These are phyloP conservation scores for Diogma glabrata DNA, from an alignment of 2,888 invertebrate genomes.

Conservation along the genomic window DNA sequence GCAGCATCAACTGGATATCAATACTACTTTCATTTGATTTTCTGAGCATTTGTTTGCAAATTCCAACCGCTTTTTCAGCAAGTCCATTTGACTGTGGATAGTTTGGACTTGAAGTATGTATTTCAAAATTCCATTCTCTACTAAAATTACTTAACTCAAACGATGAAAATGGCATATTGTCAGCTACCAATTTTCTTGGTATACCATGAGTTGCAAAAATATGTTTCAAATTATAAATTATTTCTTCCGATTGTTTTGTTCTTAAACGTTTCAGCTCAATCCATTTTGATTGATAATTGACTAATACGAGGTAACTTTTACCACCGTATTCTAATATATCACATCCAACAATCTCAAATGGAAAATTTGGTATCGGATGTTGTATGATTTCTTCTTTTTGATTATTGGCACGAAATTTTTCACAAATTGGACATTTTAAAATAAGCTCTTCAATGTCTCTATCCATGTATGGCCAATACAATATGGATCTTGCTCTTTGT, in stretches of 20 bases:
- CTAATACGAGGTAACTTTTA: slow-evolving; percentile 15
- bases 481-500: background rate
- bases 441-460: no score
- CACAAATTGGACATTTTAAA: slow-evolving; percentile 6
- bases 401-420: slow-evolving; percentile 5
- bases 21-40: background rate
- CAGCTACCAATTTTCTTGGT: slow-evolving; percentile 5
- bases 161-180: slow-evolving; percentile 10
- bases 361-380: slow-evolving; percentile 9
- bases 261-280: slow-evolving; percentile 12
- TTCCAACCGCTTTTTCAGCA: background rate
- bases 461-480: no score
- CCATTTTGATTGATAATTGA: slow-evolving; percentile 17
- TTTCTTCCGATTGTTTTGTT: slow-evolving; percentile 4
- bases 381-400: slow-evolving; percentile 9
- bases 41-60: background rate
- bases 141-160: slow-evolving; percentile 1
- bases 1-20: background rate
- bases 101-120: background rate
- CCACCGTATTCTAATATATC: slow-evolving; percentile 11
- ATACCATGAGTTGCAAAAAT: slow-evolving; percentile 16
- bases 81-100: background rate
- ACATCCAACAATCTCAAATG: slow-evolving; percentile 11
- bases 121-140: background rate
- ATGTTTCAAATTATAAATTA: slow-evolving; percentile 13